Evolutionary conservation across 1,140 invertebrate species (phyloP), one percentile per base, ranked within the genome.

Genomic region (Zaprionus davidi): DNA sequence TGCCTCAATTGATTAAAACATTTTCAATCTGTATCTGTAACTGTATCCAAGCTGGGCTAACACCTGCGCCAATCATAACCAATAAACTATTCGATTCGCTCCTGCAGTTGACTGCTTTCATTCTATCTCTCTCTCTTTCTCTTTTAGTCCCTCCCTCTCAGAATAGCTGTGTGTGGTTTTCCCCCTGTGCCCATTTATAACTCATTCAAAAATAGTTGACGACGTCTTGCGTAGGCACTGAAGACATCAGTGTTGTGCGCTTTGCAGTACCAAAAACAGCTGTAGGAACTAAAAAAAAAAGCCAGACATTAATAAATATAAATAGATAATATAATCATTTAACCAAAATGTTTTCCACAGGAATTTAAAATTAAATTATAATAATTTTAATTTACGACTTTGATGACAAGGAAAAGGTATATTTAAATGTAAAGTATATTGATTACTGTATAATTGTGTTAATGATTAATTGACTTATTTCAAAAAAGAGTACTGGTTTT

Each of bases 121-220:
- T n/a, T 2, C n/a, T 9, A 2, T 7, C n/a, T 44, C 41, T 1
- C 41, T 9, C 7, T 17, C 7, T 17, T 0, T n/a, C n/a, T 44
- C 41, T 7, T n/a, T 44, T 13, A 1, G n/a, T 17, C n/a, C 11
- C 41, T 46, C 5, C 2, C 41, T 44, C n/a, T 17, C 0, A 46
- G n/a, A 9, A 46, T n/a, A 9, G 41, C 2, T 17, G 41, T 17
- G n/a, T 46, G 41, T 46, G 41, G n/a, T 46, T 46, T n/a, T 1
- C 41, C 15, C 38, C 9, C 9, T 34, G 31, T 34, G 9, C 7
- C 38, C 38, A 72, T 80, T 53, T 59, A 66, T 76, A 81, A 73
- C 68, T 78, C 67, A 58, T 62, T 24, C 7, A 81, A 49, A 81
- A 78, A 80, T 72, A 77, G 69, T 62, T 60, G 56, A 22, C 26